Conservation (phyloP, 2,888 invertebrate genomes). For the Drosophila formosana region DNA sequence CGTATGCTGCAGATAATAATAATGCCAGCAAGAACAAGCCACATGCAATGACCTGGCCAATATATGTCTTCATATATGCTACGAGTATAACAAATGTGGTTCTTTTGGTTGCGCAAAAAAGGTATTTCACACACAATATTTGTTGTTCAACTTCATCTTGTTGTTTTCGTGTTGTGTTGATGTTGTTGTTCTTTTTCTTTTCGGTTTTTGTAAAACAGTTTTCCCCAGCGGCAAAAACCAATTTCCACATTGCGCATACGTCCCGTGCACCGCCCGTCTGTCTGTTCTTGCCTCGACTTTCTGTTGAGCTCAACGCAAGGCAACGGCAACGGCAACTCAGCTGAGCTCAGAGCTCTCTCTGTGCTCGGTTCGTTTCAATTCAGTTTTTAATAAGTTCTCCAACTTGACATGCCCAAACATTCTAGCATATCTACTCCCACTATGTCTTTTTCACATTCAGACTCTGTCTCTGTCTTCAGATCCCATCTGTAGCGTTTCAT, state of each 20-base stretch:
- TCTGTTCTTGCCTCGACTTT: background rate
- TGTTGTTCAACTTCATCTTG: slow-evolving; percentile 25
- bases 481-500: slow-evolving; percentile 5
- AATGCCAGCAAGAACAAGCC: slow-evolving; percentile 16
- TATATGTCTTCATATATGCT: background rate
- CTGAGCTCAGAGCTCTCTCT: slow-evolving; percentile 8
- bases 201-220: slow-evolving; percentile 28
- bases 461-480: background rate
- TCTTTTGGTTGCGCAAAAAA: slow-evolving; percentile 65
- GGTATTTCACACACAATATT: slow-evolving; percentile 50
- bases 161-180: slow-evolving; percentile 26
- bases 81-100: slow-evolving; percentile 57
- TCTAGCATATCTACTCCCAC: slow-evolving; percentile 8
- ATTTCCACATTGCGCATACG: slow-evolving; percentile 51
- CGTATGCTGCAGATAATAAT: background rate
- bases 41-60: slow-evolving; percentile 8
- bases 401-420: slow-evolving; percentile 36
- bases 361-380: slow-evolving; percentile 16
- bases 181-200: slow-evolving; percentile 20
- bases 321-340: background rate
- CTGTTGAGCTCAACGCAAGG: no score
- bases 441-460: background rate
- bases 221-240: slow-evolving; percentile 38
- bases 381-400: slow-evolving; percentile 54
- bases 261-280: slow-evolving; percentile 12